phyloP scores from a whole-genome alignment of 2,888 invertebrate genomes.

The Cerastis leucographa region DNA sequence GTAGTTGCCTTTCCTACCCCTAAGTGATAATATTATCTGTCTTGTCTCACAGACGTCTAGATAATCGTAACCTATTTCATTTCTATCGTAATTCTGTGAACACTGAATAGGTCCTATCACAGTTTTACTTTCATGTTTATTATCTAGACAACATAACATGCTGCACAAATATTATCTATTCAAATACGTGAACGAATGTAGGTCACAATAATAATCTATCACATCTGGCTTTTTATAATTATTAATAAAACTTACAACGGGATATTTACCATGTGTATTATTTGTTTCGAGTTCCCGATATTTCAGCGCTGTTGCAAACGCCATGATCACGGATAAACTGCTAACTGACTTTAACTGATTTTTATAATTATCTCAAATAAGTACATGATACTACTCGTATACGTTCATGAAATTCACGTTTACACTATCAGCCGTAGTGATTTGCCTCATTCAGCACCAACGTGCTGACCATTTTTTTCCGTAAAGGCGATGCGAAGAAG shows the following conservation, averaged over 20 bases:
- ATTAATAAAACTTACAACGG: too few species aligned
- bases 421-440: background rate
- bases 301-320: too few species aligned
- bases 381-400: background rate
- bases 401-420: conserved; percentile 5
- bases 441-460: background rate
- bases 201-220: conserved; percentile 40
- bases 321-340: too few species aligned
- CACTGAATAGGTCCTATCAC: conserved; percentile 3
- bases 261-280: too few species aligned
- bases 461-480: background rate
- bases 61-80: conserved; percentile 8
- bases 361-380: conserved; percentile 9
- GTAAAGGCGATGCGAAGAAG: background rate
- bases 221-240: conserved; percentile 28
- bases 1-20: background rate
- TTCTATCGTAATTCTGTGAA: background rate
- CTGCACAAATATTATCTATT: conserved; percentile 41
- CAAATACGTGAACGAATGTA: conserved; percentile 42
- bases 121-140: conserved; percentile 30
- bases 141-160: conserved; percentile 29
- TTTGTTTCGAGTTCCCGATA: too few species aligned
- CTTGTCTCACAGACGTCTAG: background rate
- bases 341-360: too few species aligned
- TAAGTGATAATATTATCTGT: background rate